Evolutionary conservation across 2,113 vertebrate genomes (phyloP), one percentile per base, ranked within the genome.

Genomic region (Petrocephalus zakoni): DNA sequence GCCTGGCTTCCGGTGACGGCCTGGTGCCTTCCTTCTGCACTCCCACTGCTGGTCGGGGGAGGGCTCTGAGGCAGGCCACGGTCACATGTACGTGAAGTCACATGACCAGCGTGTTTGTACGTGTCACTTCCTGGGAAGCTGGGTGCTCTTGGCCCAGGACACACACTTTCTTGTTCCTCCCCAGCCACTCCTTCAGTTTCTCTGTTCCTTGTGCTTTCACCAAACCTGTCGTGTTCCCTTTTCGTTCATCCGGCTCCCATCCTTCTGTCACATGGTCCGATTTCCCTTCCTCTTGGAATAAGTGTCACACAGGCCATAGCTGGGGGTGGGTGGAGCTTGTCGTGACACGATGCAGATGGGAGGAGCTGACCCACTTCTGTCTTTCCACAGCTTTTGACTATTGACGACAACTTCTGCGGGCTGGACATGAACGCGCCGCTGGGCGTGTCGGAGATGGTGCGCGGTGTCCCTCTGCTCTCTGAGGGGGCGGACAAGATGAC

Each of bases 401-500:
- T 99, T 2, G 97, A 98, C 21, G 98, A 99, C 92, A 97, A 98
- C 93, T 99, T 99, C 93, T 99, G 98, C 88, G 98, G 98, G 91
- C 94, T 99, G 93, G 98, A 99, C 96, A 99, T 99, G 98, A 99
- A 99, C 0, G 98, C 98, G 2, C 98, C 98, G 0, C 90, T 99
- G 93, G 98, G 98, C 7, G 98, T 99, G 90, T 99, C 98, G 0
- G 97, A 98, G 93, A 99, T 99, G 98, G 97, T 99, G 10, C 95
- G 95, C 2, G 98, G 98, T 17, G 96, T 97, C 86, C 97, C 98
- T 0, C 95, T 99, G 90, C 98, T 98, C 94, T 96, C 98, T 0
- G 98, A 99, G 85, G 97, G 97, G 49, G 89, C 93, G 2, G 98
- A 99, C 94, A 97, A 97, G 91, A 98, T 99, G 98, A 98, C 97